Evolutionary conservation across 1,140 invertebrate species (phyloP).

Genomic region (Solenopsis invicta): DNA sequence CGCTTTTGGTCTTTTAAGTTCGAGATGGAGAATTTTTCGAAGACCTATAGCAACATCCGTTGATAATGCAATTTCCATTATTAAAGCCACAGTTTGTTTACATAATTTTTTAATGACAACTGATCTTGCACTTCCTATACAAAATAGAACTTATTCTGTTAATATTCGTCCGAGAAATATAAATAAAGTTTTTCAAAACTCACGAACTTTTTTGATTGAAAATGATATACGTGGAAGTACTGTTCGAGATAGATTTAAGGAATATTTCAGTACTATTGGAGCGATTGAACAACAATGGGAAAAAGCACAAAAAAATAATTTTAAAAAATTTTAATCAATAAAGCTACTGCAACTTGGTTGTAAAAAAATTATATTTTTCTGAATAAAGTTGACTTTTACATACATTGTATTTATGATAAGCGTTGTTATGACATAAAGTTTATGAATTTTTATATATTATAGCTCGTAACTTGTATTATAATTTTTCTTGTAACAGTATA

Average conservation of each 20-base stretch:
- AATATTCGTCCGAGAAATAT: not conserved
- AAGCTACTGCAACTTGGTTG: not conserved
- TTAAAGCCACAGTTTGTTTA: not conserved
- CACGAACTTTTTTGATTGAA: not conserved
- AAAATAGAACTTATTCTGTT: not conserved
- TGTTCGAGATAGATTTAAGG: not conserved
- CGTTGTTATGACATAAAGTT: no score
- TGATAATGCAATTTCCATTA: not conserved
- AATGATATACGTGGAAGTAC: not conserved
- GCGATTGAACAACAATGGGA: conserved; percentile 1
- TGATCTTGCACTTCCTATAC: not conserved
- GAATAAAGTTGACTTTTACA: no score
- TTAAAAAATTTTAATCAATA: not conserved
- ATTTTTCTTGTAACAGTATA: no score
- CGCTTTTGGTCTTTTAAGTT: not conserved
- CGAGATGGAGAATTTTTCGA: not conserved
- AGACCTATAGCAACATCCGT: not conserved
- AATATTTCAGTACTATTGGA: not conserved
- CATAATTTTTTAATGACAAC: conserved; percentile 25
- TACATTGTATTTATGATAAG: no score
- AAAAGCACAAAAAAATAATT: not conserved
- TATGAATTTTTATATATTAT: no score
- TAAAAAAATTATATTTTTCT: no score
- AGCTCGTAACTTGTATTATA: no score
- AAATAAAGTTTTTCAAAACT: not conserved